A percentile compares a stretch with the other conserved stretches of the same genome.
Evolutionary conservation across 1,140 invertebrate genomes (phyloP).

Genomic region (Drosophila funebris): DNA sequence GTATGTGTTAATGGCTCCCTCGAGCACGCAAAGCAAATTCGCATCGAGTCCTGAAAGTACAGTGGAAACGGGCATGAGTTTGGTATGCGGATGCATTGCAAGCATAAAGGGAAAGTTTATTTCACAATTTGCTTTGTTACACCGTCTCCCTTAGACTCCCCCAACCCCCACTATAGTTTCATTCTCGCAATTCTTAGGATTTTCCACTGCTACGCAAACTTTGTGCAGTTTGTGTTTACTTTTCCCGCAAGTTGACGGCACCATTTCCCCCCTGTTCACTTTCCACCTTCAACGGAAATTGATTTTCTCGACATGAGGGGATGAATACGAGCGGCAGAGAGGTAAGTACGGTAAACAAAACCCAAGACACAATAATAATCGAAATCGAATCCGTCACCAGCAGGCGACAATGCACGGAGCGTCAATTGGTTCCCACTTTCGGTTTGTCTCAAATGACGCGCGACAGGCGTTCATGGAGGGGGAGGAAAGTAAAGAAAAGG

Average conservation of each 20-base stretch:
- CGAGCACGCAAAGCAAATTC: slow-evolving; percentile 92
- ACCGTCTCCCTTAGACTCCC: background rate
- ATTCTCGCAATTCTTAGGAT: background rate
- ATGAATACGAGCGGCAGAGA: slow-evolving; percentile 2
- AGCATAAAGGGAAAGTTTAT: slow-evolving; percentile 68
- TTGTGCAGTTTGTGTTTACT: slow-evolving; percentile 70
- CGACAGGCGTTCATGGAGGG: slow-evolving; percentile 9
- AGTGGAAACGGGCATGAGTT: background rate
- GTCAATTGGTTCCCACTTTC: slow-evolving; percentile 28
- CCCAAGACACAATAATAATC: slow-evolving; percentile 78
- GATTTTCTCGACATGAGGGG: slow-evolving; percentile 51
- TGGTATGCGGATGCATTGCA: slow-evolving; percentile 46
- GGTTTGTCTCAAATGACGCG: slow-evolving; percentile 11
- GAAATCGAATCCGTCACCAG: slow-evolving; percentile 76
- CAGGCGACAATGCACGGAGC: slow-evolving; percentile 48
- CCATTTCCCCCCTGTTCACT: background rate
- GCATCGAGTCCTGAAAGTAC: slow-evolving; percentile 88
- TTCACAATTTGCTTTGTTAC: slow-evolving; percentile 59
- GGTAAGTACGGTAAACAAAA: slow-evolving; percentile 65
- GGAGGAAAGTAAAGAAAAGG: background rate
- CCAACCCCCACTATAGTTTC: background rate
- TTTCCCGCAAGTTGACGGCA: slow-evolving; percentile 39
- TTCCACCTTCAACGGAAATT: slow-evolving; percentile 65
- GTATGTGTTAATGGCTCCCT: slow-evolving; percentile 95
- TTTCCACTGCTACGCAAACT: slow-evolving; percentile 62